A percentile compares a stretch with the other conserved stretches of the same genome.
Conservation (phyloP, 2,113 vertebrate species). For the Gambusia affinis region DNA sequence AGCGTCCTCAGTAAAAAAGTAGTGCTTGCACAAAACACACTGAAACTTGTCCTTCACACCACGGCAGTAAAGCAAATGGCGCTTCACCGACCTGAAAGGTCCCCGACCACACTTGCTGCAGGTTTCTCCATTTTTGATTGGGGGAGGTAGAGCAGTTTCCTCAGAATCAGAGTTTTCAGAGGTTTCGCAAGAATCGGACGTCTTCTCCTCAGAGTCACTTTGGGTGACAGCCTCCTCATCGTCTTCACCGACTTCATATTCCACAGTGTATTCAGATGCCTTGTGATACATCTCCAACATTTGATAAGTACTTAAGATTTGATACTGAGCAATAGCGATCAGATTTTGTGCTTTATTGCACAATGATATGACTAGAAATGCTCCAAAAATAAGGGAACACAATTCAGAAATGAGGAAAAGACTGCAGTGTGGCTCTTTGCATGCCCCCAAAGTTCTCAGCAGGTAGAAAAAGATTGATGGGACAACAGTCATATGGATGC, state of each 20-base stretch:
- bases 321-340: accelerated
- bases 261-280: constrained; percentile 22
- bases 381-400: background rate
- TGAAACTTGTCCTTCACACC: constrained; percentile 18
- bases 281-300: constrained; percentile 16
- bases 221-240: constrained; percentile 2
- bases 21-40: constrained; percentile 55
- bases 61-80: constrained; percentile 52
- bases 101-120: constrained; percentile 66
- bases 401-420: background rate
- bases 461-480: constrained; percentile 29
- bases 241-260: constrained; percentile 36
- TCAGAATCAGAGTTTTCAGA: constrained; percentile 6
- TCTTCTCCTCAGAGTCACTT: background rate
- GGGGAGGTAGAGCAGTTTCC: background rate
- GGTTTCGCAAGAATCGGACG: constrained; percentile 30
- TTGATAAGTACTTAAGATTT: constrained; percentile 2
- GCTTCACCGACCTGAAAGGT: constrained; percentile 55
- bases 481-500: constrained; percentile 53
- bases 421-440: constrained; percentile 22
- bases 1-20: constrained; percentile 35
- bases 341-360: background rate
- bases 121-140: background rate
- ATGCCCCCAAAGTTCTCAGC: constrained; percentile 70
- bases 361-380: background rate